These are phyloP conservation scores for Homarus gammarus DNA, from an alignment of 2,888 invertebrate species.

Conservation along the genomic window DNA sequence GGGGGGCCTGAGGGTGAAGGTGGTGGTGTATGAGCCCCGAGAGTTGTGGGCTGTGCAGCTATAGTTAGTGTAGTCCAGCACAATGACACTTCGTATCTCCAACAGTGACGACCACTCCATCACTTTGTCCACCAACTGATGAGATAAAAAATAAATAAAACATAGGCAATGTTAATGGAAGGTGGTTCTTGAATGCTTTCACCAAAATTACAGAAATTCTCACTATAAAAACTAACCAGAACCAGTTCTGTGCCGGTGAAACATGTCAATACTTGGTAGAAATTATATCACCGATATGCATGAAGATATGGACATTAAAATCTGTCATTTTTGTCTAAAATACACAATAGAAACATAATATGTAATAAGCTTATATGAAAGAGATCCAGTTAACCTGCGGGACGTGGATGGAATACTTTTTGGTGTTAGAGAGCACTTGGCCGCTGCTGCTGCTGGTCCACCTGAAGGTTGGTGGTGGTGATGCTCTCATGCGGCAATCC, in stretches of 20 bases:
- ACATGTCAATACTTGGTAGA: too few relatives aligned
- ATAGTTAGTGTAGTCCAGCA: conserved; percentile 26
- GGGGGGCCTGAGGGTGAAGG: conserved; percentile 14
- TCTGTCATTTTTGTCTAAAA: too few relatives aligned
- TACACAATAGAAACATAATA: too few relatives aligned
- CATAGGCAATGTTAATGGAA: not conserved
- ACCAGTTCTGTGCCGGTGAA: too few relatives aligned
- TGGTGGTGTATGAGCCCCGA: not conserved
- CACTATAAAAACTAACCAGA: too few relatives aligned
- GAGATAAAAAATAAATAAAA: not conserved
- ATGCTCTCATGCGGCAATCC: conserved; percentile 35
- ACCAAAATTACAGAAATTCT: too few relatives aligned
- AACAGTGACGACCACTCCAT: conserved; percentile 43
- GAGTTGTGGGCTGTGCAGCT: conserved; percentile 32
- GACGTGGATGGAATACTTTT: conserved; percentile 45
- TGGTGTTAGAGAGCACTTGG: conserved; percentile 29
- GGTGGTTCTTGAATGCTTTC: not conserved
- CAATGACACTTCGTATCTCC: conserved; percentile 24
- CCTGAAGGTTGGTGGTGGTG: conserved; percentile 46
- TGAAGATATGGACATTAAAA: too few relatives aligned
- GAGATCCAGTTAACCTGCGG: conserved; percentile 29
- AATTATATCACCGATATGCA: too few relatives aligned
- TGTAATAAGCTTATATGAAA: not conserved
- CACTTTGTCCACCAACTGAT: conserved; percentile 42
- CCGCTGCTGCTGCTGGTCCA: conserved; percentile 7